A percentile compares a stretch with the other conserved stretches of the same genome.
Conservation (phyloP, 35 echinoderm and acorn worm species). For the Diadema setosum region DNA sequence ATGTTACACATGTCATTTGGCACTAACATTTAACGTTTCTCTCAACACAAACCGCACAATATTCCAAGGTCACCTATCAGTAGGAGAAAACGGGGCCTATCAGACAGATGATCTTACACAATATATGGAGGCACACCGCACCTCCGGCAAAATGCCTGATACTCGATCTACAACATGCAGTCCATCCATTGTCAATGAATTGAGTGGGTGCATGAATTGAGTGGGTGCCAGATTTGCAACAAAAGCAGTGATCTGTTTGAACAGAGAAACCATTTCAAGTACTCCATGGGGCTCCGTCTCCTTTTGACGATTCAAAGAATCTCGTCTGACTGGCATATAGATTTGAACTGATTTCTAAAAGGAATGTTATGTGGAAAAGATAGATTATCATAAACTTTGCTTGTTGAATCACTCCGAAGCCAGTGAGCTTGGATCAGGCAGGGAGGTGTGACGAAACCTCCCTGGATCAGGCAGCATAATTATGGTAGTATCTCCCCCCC, state of each 20-base stretch:
- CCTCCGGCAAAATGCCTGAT: too few species aligned
- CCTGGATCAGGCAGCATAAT: neutral
- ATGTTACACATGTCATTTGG: neutral
- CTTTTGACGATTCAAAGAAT: too few species aligned
- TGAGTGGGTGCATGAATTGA: too few species aligned
- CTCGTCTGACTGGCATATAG: too few species aligned
- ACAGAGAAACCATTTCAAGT: too few species aligned
- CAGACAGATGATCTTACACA: neutral
- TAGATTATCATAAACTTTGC: neutral
- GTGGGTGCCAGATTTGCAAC: too few species aligned
- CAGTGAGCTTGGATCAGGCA: neutral
- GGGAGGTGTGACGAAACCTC: neutral
- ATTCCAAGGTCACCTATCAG: neutral
- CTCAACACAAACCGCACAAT: neutral
- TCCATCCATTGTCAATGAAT: too few species aligned
- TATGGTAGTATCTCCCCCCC: neutral
- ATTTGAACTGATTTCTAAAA: too few species aligned
- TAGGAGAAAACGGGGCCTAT: neutral
- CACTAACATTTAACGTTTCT: neutral
- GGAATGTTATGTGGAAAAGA: neutral
- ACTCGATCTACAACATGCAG: too few species aligned
- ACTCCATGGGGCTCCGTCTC: too few species aligned
- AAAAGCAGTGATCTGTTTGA: too few species aligned
- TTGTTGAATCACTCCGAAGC: neutral
- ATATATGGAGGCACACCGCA: too few species aligned